Base-by-base conservation (phyloP, 2,113 vertebrate genomes). In the Corythornis cristatus region DNA sequence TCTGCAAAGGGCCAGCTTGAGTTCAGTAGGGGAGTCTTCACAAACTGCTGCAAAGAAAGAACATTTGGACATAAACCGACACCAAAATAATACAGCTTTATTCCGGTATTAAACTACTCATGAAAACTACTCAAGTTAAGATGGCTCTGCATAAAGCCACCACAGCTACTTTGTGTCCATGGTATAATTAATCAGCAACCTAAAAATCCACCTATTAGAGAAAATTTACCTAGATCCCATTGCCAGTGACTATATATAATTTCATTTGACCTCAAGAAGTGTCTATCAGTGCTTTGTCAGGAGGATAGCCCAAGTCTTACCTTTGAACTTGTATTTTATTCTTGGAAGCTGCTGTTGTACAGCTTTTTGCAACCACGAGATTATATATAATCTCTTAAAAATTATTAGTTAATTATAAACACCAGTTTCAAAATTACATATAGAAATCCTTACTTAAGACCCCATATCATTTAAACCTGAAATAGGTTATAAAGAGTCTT, bases 371-470 rank as follows among this genome's bases (percentile, higher is more conserved):
- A 86, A 53, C 18, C 10, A 46, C 2, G 8, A 75, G 86, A 67
- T 20, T 83, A 46, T 43, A 64, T 14, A 70, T 67, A 88, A 88
- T 8, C 21, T 85, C 67, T 77, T 46, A 28, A 88, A 94, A 94
- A 90, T 67, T 48, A 72, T 88, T 86, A 88, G 21, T 85, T 85
- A 88, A 93, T 86, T 88, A 70, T 53, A 87, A 65, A 45, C 23
- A 86, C 54, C 40, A 25, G 60, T 67, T 94, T 88, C 54, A 82
- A 90, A 96, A 78, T 64, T 70, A n/a, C 33, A 43, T 43, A 17
- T 56, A 77, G 66, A 90, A 93, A 91, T 81, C 40, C 29, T 79
- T 72, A 72, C 31, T 62, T 58, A 22, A 62, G 46, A 73, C 6
- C 31, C 61, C 67, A 1, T 6, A 67, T 86, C 57, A 79, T 89